Evolutionary conservation across 2,113 vertebrate species (phyloP).

Genomic region (Scortum barcoo): DNA sequence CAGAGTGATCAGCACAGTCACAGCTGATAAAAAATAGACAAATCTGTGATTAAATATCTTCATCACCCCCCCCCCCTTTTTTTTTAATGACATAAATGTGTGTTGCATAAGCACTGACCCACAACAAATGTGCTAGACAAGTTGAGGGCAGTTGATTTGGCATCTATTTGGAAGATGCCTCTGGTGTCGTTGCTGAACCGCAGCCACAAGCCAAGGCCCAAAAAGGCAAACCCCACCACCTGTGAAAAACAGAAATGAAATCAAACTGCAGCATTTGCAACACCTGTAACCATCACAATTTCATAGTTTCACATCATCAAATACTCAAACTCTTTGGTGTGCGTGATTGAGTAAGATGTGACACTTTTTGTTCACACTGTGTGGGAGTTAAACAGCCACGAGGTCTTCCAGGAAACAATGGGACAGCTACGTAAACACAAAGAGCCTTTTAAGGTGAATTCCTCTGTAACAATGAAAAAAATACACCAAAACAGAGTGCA

Average conservation of each 20-base stretch:
- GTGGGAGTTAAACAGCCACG: too few relatives aligned
- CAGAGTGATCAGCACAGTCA: conserved; percentile 67
- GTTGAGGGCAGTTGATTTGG: too few relatives aligned
- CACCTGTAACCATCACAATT: too few relatives aligned
- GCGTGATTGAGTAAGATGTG: background rate
- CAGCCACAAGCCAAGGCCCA: conserved; percentile 74
- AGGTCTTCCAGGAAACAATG: background rate
- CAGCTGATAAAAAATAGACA: conserved; percentile 49
- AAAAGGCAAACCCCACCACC: conserved; percentile 64
- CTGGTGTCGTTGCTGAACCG: conserved; percentile 63
- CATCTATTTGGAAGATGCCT: conserved; percentile 48
- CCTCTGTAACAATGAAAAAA: background rate
- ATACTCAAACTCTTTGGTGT: background rate
- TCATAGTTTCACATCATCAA: background rate
- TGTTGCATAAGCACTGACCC: conserved; percentile 65
- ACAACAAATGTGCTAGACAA: too few relatives aligned
- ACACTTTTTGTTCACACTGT: background rate
- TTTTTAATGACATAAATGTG: background rate
- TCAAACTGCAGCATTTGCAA: background rate
- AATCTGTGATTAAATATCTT: background rate
- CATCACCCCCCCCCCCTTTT: too few relatives aligned
- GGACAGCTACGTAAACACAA: background rate
- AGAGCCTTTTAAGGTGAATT: too few relatives aligned
- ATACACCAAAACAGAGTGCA: background rate
- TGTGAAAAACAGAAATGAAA: conserved; percentile 18